These are phyloP conservation scores for crab-eating macaque (Macaca fascicularis) DNA, from an alignment of 2,113 vertebrate genomes.

Conservation along the genomic window DNA sequence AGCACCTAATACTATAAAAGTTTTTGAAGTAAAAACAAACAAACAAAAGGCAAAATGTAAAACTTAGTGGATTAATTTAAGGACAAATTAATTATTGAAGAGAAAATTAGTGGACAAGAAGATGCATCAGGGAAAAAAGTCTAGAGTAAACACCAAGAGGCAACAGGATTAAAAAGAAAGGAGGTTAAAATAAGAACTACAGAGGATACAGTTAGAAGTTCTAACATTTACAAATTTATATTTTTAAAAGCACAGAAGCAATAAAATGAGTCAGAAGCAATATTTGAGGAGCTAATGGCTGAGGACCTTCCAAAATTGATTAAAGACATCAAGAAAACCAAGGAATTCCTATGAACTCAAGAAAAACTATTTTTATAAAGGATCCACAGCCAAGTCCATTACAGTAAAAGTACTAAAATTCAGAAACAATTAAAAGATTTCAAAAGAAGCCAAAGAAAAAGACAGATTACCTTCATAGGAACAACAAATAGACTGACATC, in stretches of 20 bases:
- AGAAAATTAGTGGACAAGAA: background rate
- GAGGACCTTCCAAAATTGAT: background rate
- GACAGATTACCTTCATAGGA: background rate
- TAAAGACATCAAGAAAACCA: background rate
- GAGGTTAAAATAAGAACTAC: background rate
- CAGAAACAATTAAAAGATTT: background rate
- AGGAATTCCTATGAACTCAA: background rate
- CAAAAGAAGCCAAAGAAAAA: background rate
- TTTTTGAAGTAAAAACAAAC: background rate
- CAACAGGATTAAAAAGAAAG: background rate
- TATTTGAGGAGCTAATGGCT: background rate
- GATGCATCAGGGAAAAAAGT: background rate
- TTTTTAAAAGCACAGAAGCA: background rate
- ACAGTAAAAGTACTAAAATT: background rate
- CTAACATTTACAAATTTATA: background rate
- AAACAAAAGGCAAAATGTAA: background rate
- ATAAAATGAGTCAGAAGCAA: background rate
- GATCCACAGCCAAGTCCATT: background rate
- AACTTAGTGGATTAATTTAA: background rate
- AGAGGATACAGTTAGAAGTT: background rate
- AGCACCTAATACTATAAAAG: background rate
- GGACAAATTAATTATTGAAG: background rate
- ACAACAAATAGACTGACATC: background rate
- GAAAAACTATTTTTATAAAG: background rate
- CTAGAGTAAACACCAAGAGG: background rate